A percentile compares a stretch with the other conserved stretches of the same genome.
Evolutionary conservation across 2,888 invertebrate species (phyloP).

Genomic region (Acleris emargana): DNA sequence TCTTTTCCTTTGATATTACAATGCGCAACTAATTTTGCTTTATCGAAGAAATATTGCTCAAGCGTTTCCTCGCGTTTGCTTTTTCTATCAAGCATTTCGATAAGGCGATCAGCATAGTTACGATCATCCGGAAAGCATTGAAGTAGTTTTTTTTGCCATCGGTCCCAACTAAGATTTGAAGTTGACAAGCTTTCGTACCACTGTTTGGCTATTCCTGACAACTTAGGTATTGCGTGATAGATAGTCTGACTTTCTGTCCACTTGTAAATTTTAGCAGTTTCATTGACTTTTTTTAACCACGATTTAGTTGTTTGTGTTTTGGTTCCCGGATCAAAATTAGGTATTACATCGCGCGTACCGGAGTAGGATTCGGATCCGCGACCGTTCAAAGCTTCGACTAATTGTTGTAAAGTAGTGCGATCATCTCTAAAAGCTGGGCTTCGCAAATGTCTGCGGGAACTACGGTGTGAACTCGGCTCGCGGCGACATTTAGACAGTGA

Average conservation of each 20-base stretch:
- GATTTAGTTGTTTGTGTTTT: conserved; percentile 11
- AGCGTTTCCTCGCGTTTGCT: conserved; percentile 8
- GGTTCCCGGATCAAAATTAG: conserved; percentile 8
- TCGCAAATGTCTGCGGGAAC: conserved; percentile 7
- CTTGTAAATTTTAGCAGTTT: conserved; percentile 8
- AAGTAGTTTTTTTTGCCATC: conserved; percentile 10
- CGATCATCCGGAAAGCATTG: conserved; percentile 12
- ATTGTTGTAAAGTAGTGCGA: conserved; percentile 2
- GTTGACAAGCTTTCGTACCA: conserved; percentile 15
- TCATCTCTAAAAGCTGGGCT: conserved; percentile 13
- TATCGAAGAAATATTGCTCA: conserved; percentile 35
- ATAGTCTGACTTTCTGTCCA: conserved; percentile 14
- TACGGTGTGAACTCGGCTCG: not conserved
- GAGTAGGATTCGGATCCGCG: not conserved
- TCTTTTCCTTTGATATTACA: conserved; percentile 37
- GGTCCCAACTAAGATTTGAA: conserved; percentile 1
- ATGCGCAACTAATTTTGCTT: conserved; percentile 29
- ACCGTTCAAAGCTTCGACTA: conserved; percentile 2
- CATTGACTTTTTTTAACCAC: conserved; percentile 12
- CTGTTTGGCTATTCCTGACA: conserved; percentile 6
- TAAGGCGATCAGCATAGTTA: conserved; percentile 12
- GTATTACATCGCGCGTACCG: conserved; percentile 9
- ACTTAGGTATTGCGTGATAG: conserved; percentile 10
- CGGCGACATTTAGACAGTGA: not conserved
- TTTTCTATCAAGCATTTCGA: conserved; percentile 14